Percentiles rank a stretch among this genome's conserved stretches.
phyloP scores from a whole-genome alignment of 2,113 vertebrate species.

The Ceyx melanurus region DNA sequence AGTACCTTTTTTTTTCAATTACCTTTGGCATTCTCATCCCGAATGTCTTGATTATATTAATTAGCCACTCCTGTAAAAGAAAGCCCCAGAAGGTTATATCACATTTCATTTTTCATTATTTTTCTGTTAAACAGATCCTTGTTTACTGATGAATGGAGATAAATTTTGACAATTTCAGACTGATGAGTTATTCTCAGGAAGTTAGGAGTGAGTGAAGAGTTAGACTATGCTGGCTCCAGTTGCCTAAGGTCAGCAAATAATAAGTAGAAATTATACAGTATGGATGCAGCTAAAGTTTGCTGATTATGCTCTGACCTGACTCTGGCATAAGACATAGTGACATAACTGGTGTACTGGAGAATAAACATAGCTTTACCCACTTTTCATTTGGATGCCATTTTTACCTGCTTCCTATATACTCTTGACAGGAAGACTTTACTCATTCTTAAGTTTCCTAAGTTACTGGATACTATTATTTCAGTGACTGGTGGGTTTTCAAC shows the following conservation, averaged over 20 bases:
- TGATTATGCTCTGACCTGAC: background rate
- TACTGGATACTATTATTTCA: background rate
- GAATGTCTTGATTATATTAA: background rate
- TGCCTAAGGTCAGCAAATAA: constrained; percentile 33
- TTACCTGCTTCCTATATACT: background rate
- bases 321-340: background rate
- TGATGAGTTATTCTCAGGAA: background rate
- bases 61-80: background rate
- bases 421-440: background rate
- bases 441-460: background rate
- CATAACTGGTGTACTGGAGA: background rate
- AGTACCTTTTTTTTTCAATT: background rate
- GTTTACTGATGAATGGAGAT: background rate
- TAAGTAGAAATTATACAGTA: background rate
- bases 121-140: background rate
- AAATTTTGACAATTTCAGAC: background rate
- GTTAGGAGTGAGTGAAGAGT: background rate
- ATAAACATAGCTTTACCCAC: background rate
- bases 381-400: background rate
- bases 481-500: background rate
- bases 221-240: background rate
- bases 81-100: background rate
- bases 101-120: background rate
- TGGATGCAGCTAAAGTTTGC: background rate
- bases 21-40: background rate